phyloP scores from a whole-genome alignment of 2,797 vertebrate genomes.

The Chrysolophus pictus region DNA sequence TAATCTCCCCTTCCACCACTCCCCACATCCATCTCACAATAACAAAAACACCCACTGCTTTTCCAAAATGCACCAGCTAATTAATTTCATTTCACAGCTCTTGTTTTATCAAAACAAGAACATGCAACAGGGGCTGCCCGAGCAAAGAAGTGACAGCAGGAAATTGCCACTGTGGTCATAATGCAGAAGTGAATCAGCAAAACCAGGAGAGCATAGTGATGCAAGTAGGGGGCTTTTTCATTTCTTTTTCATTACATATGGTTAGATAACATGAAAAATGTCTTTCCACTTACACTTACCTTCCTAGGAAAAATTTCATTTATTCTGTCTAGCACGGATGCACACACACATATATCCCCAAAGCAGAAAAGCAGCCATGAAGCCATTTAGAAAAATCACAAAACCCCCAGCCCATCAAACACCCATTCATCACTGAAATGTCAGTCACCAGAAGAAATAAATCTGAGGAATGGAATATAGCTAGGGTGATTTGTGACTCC shows the following conservation, averaged over 20 bases:
- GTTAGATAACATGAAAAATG: background rate
- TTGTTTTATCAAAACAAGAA: conserved; percentile 30
- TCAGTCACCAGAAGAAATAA: conserved; percentile 14
- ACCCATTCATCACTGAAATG: background rate
- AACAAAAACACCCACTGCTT: background rate
- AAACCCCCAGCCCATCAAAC: background rate
- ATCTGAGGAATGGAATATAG: background rate
- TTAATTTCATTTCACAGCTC: conserved; percentile 14
- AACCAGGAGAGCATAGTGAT: background rate
- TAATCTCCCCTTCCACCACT: background rate
- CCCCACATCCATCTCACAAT: background rate
- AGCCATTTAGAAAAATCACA: background rate
- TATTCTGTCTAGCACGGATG: background rate
- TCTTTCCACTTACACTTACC: background rate
- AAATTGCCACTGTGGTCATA: background rate
- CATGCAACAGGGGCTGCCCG: background rate
- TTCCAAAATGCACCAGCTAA: conserved; percentile 31
- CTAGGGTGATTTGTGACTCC: background rate
- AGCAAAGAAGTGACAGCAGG: background rate
- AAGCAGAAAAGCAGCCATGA: background rate
- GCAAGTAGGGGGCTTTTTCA: background rate
- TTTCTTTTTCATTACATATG: background rate
- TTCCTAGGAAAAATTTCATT: background rate
- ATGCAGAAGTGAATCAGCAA: conserved; percentile 7
- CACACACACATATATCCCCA: accelerated